Conservation (phyloP, 2,113 vertebrate species). For the Athene cunicularia region DNA sequence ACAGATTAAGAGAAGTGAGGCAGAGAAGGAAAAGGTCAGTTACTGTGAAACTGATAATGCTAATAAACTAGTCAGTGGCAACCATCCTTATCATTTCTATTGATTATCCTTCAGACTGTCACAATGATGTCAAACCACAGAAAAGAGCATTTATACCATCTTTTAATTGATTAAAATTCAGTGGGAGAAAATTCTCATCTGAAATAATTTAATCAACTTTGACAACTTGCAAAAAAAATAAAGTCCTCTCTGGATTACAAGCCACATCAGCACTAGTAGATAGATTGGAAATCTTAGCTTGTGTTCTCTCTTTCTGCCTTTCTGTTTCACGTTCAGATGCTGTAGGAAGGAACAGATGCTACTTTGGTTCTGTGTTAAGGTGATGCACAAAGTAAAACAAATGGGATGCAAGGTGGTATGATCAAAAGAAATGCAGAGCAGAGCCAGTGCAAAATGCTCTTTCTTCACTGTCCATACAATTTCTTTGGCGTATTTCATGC, state of each 20-base stretch:
- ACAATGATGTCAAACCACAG: conserved; percentile 37
- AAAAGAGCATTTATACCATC: conserved; percentile 22
- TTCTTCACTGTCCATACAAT: not conserved
- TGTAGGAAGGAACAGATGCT: not conserved
- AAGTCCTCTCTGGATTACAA: not conserved
- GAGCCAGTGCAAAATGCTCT: not conserved
- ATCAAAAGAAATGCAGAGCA: not conserved
- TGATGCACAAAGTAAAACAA: not conserved
- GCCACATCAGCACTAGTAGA: not conserved
- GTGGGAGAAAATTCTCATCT: conserved; percentile 26
- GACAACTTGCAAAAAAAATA: not conserved
- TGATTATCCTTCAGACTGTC: conserved; percentile 21
- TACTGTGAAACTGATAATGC: conserved; percentile 52
- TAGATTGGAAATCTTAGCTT: not conserved
- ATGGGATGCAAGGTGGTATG: not conserved
- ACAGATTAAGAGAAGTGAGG: conserved; percentile 17
- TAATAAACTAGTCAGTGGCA: conserved; percentile 56
- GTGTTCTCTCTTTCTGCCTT: not conserved
- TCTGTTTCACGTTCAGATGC: not conserved
- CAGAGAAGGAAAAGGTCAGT: conserved; percentile 39
- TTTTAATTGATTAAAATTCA: conserved; percentile 49
- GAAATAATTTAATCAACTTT: conserved; percentile 30
- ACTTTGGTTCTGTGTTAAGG: not conserved
- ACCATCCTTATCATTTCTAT: conserved; percentile 28
- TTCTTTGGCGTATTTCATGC: not conserved